Conservation (phyloP, 2,797 vertebrate species). For the Intellagama lesueurii region DNA sequence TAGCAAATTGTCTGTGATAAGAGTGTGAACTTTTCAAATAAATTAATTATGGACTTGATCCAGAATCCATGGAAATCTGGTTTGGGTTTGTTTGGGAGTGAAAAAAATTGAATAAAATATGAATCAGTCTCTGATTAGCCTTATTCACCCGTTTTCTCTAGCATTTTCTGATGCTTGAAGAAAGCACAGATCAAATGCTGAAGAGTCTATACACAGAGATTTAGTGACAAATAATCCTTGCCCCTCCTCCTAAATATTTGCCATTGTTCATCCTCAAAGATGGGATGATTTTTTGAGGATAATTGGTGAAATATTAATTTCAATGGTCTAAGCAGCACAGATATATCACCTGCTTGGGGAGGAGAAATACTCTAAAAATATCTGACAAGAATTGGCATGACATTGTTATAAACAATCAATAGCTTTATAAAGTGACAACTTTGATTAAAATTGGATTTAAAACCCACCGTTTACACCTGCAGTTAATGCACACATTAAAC, state of each 20-base stretch:
- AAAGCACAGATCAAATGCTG: accelerated
- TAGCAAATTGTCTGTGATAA: constrained; percentile 32
- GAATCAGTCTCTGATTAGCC: background rate
- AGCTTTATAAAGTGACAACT: background rate
- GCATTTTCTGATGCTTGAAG: accelerated
- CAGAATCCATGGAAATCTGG: background rate
- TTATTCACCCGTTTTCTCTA: background rate
- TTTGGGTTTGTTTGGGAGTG: background rate
- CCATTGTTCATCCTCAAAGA: background rate
- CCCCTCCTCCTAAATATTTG: background rate
- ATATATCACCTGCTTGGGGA: background rate
- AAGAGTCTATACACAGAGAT: accelerated
- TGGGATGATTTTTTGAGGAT: background rate
- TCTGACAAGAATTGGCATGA: background rate
- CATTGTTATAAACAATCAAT: background rate
- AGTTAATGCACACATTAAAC: constrained; percentile 4
- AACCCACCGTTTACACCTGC: background rate
- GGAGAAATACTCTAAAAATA: background rate
- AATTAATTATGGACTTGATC: constrained; percentile 6
- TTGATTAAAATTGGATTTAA: background rate
- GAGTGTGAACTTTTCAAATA: constrained; percentile 14
- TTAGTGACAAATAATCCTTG: background rate
- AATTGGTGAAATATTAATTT: background rate
- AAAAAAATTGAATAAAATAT: background rate
- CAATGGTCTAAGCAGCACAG: background rate